phyloP scores from a whole-genome alignment of 2,797 vertebrate genomes.

The Coendou prehensilis region DNA sequence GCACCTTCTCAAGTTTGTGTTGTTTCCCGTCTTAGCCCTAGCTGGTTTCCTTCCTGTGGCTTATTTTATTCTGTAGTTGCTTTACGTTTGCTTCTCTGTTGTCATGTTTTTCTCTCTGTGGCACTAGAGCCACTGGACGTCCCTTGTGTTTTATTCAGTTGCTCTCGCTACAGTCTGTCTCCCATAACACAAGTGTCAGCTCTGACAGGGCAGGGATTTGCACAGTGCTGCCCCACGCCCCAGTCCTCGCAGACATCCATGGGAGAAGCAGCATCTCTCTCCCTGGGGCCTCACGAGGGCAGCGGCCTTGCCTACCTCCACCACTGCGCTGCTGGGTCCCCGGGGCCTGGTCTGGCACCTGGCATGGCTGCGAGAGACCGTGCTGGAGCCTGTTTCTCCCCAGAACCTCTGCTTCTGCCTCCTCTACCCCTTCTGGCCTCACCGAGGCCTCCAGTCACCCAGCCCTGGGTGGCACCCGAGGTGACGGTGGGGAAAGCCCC shows the following conservation, averaged over 20 bases:
- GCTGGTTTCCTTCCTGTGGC: not conserved
- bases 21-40: not conserved
- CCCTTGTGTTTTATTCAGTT: not conserved
- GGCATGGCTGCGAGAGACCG: rapidly evolving
- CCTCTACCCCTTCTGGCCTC: not conserved
- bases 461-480: not conserved
- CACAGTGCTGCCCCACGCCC: too few species aligned
- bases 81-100: not conserved
- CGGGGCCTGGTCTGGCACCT: rapidly evolving
- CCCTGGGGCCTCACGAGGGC: rapidly evolving
- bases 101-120: not conserved
- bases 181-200: not conserved
- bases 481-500: too few species aligned
- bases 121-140: rapidly evolving
- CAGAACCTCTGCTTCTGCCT: not conserved
- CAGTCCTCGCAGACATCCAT: not conserved
- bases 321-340: too few species aligned
- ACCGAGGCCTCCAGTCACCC: too few species aligned
- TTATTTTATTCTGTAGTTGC: not conserved
- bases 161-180: not conserved
- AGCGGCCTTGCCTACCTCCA: not conserved
- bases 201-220: not conserved
- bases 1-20: not conserved
- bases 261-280: not conserved
- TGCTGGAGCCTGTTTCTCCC: not conserved